phyloP scores from a whole-genome alignment of 2,888 invertebrate species.

The Plemyria rubiginata region DNA sequence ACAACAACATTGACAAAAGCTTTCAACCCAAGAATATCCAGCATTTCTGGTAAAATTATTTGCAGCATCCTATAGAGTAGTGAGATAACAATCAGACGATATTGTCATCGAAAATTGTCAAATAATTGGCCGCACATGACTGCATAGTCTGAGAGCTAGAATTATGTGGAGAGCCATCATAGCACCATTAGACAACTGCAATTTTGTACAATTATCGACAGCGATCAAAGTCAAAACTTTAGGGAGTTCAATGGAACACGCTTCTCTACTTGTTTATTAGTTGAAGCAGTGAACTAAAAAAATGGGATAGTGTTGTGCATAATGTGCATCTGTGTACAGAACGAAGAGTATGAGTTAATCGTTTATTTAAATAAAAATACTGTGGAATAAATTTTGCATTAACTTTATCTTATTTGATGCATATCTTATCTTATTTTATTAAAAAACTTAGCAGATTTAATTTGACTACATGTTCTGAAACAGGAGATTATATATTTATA shows the following conservation, averaged over 20 bases:
- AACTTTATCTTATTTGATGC: too few species aligned
- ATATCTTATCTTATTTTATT: too few species aligned
- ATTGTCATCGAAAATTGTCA: constrained; percentile 51
- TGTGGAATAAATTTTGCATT: too few species aligned
- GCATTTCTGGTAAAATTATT: constrained; percentile 4
- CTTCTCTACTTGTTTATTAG: constrained; percentile 17
- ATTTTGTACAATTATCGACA: constrained; percentile 18
- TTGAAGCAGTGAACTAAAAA: constrained; percentile 20
- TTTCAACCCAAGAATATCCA: neutral
- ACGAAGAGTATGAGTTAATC: too few species aligned
- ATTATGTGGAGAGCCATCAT: constrained; percentile 11
- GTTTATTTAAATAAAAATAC: neutral
- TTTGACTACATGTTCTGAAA: too few species aligned
- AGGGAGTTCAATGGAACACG: neutral
- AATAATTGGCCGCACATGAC: constrained; percentile 46
- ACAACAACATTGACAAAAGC: neutral
- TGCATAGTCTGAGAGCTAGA: constrained; percentile 23
- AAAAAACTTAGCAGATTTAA: too few species aligned
- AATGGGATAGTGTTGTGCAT: neutral
- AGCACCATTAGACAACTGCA: constrained; percentile 9
- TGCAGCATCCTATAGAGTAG: constrained; percentile 18
- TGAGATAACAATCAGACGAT: constrained; percentile 47
- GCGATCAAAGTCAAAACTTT: constrained; percentile 15
- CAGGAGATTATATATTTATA: too few species aligned
- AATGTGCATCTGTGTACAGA: neutral